Base-by-base conservation (phyloP, 2,888 invertebrate species). In the Oscheius sp. region DNA sequence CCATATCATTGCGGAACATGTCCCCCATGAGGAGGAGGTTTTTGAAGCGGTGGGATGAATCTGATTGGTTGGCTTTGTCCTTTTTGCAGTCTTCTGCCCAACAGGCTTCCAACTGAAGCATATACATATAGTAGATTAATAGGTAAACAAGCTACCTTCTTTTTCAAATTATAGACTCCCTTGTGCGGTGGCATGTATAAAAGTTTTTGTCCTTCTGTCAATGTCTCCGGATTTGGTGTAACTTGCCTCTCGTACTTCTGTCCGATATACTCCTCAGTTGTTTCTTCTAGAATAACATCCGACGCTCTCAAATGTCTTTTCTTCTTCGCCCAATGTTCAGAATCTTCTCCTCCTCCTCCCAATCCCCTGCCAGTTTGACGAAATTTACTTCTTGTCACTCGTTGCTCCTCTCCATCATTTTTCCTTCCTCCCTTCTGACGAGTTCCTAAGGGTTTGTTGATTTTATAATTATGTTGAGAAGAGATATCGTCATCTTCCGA, bases 361-460 rank as follows among this genome's bases (percentile, higher is more conserved):
- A 26, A 14, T 24, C 38, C 26, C 38, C 26, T 32, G 59, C 71
- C 32, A 38, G 41, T 17, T 14, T 38, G 24, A 3, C 65, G 24
- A 9, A 66, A 56, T 45, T 66, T 66, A 38, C 67, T 67, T 20
- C 67, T 59, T 0, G 67, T 67, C 4, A 67, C 28, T 33, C 67
- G 26, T 38, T 67, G 47, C 8, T 47, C 67, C 2, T 59, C 67
- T 12, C 20, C 36, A 28, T 49, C 59, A 14, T 20, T 24, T 20
- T 45, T 47, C 6, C 56, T 22, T 6, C 56, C 49, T 9, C 26
- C 26, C 44, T 41, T 30, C 8, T 59, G 26, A 20, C 57, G 28
- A 24, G 38, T 14, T 6, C 67, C 59, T 12, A 49, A 12, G 14
- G 1, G 12, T 30, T 57, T 59, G 14, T 22, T 33, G n/a, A 20